phyloP scores from a whole-genome alignment of 2,797 vertebrate genomes.

The Chrosomus eos region DNA sequence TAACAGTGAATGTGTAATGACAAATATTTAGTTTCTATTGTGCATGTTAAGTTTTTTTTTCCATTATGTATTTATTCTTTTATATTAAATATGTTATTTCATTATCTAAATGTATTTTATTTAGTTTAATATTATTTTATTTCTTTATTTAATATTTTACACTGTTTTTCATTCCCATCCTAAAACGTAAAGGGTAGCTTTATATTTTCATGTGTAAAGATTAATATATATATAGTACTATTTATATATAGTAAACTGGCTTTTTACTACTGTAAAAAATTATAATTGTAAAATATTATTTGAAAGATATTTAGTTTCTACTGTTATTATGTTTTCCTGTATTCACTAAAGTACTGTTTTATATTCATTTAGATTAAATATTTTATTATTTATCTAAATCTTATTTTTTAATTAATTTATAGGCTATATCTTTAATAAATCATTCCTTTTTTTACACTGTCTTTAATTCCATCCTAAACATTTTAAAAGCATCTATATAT shows the following conservation, averaged over 20 bases:
- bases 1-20: neutral
- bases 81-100: neutral
- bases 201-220: neutral
- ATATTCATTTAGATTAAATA: neutral
- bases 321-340: neutral
- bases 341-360: neutral
- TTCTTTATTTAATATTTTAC: rapidly evolving
- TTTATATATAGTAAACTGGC: no score
- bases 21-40: neutral
- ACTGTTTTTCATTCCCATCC: neutral
- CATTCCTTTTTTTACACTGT: neutral
- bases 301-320: neutral
- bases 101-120: neutral
- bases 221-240: no score
- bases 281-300: neutral
- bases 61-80: neutral
- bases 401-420: neutral
- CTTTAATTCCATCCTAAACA: neutral
- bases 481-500: neutral
- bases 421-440: neutral
- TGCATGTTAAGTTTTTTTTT: neutral
- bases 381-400: neutral
- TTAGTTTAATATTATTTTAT: neutral
- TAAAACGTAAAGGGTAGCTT: neutral
- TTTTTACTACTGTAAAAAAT: no score